Evolutionary conservation across 2,113 vertebrate genomes (phyloP), one percentile per base, ranked within the genome.

Genomic region (Eleginops maclovinus): DNA sequence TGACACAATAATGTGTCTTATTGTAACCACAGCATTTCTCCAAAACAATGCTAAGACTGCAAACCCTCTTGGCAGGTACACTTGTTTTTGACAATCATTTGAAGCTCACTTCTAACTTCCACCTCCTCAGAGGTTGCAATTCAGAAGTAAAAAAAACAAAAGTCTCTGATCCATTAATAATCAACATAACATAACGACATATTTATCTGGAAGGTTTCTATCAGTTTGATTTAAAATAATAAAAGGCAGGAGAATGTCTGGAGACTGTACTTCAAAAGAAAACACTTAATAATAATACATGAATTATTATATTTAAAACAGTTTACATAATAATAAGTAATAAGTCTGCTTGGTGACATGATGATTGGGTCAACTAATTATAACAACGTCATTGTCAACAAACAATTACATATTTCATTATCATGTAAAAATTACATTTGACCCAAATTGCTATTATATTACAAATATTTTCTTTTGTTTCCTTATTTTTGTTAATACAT

Each of bases 311-410:
- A 26, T 40, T 40, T 21, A 22, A 58, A 44, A 13, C 24, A 36
- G 12, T 28, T 13, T 26, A n/a, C n/a, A n/a, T n/a, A n/a, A n/a
- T n/a, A 0, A 0, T 26, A n/a, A 31, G 3, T 46, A n/a, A 41
- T 41, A 9, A 19, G 53, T 24, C 62, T 73, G 21, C 21, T 15
- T 16, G 47, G 4, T 8, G 46, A 40, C 8, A 9, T 13, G 69
- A 50, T 60, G 19, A 51, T 4, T 21, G 24, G 11, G 16, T 70
- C 41, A 31, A 16, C 17, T 15, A 19, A 10, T 22, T 19, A 28
- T 26, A 43, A 50, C 46, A 14, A 10, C 10, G 31, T n/a, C 2
- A 61, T 0, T 40, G 24, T 63, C 16, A 40, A 40, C 21, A 44
- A 41, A 59, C 3, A 28, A 51, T 13, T 53, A 46, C 24, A 24